phyloP scores from a whole-genome alignment of 2,888 invertebrate species.

The Auanema freiburgensis region DNA sequence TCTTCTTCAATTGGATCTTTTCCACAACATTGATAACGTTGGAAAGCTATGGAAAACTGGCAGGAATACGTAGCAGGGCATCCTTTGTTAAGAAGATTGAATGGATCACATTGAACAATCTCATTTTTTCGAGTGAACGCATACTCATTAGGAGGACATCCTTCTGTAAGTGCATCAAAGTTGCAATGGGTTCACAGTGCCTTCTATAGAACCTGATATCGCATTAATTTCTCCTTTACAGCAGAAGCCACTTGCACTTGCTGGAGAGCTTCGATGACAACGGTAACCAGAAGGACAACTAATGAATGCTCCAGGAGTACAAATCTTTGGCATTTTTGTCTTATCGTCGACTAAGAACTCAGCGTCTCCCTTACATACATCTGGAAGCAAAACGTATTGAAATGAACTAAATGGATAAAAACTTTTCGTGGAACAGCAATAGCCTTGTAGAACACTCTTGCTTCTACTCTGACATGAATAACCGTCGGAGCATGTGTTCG shows the following conservation, averaged over 20 bases:
- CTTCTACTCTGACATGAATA: slow-evolving; percentile 53
- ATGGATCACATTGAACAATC: slow-evolving; percentile 59
- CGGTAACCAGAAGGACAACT: slow-evolving; percentile 54
- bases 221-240: slow-evolving; percentile 57
- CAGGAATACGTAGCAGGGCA: slow-evolving; percentile 47
- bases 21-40: slow-evolving; percentile 60
- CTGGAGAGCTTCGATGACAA: slow-evolving; percentile 41
- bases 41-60: slow-evolving; percentile 54
- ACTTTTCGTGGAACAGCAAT: slow-evolving; percentile 57
- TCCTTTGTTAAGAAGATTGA: slow-evolving; percentile 52
- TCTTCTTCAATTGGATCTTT: slow-evolving; percentile 59
- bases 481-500: slow-evolving; percentile 52
- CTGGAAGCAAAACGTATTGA: slow-evolving; percentile 31
- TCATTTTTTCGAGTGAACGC: slow-evolving; percentile 47
- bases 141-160: slow-evolving; percentile 59
- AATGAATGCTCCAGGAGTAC: slow-evolving; percentile 57
- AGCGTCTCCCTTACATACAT: slow-evolving; percentile 51
- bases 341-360: slow-evolving; percentile 57
- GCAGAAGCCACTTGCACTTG: slow-evolving; percentile 49
- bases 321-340: slow-evolving; percentile 56
- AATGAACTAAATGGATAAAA: not conserved
- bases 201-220: slow-evolving; percentile 34
- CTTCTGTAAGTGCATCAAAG: slow-evolving; percentile 35
- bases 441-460: slow-evolving; percentile 54
- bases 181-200: not conserved